phyloP scores from a whole-genome alignment of 92 coral and sea anemone species.

The Phenganax marumi region DNA sequence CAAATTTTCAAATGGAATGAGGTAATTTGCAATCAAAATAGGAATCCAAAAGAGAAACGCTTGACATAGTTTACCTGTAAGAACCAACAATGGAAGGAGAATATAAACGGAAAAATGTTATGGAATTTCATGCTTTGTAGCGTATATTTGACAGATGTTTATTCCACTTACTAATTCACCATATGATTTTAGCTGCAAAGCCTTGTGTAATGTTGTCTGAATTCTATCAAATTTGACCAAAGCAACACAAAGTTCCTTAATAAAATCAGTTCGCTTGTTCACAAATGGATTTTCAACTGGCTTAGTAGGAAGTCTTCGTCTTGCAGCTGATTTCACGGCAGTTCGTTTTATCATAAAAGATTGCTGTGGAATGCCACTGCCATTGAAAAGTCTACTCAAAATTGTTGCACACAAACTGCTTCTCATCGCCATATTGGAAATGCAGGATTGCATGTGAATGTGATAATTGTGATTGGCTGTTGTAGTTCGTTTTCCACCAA shows the following conservation, averaged over 20 bases:
- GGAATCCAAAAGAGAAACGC: no score
- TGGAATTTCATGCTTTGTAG: no score
- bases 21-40: no score
- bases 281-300: slow-evolving; percentile 75
- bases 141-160: background rate
- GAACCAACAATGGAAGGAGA: no score
- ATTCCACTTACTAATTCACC: slow-evolving; percentile 79
- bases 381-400: slow-evolving; percentile 9
- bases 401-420: background rate
- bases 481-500: background rate
- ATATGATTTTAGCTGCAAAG: slow-evolving; percentile 83
- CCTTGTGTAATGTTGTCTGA: slow-evolving; percentile 90
- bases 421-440: slow-evolving; percentile 31
- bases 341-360: slow-evolving; percentile 10
- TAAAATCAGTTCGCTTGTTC: slow-evolving; percentile 81
- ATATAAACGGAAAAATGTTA: no score
- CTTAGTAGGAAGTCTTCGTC: slow-evolving; percentile 79
- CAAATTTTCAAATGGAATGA: no score
- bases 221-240: slow-evolving; percentile 86
- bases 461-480: slow-evolving; percentile 8
- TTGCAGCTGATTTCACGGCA: slow-evolving; percentile 74
- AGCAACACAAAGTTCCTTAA: slow-evolving; percentile 75
- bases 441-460: background rate
- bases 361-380: background rate
- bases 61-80: no score